Conservation (phyloP, 37 sponge, comb jelly and placozoan genomes). For the Corticium candelabrum region DNA sequence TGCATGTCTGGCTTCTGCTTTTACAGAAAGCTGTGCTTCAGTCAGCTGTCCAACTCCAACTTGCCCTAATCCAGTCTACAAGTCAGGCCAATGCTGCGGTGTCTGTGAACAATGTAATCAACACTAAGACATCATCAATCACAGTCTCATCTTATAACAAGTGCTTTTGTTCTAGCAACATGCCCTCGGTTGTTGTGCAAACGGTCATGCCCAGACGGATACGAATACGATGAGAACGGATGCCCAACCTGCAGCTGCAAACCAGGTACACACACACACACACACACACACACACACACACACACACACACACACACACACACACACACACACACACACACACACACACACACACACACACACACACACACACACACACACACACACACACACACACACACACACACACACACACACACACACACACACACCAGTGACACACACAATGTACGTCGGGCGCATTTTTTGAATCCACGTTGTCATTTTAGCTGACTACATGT, state of each 20-base stretch:
- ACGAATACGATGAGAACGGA: not conserved
- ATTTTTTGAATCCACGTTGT: too few species aligned
- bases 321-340: conserved; percentile 12
- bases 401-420: conserved; percentile 8
- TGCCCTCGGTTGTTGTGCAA: not conserved
- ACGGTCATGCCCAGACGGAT: not conserved
- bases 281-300: conserved; percentile 10
- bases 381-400: conserved; percentile 12
- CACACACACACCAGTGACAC: conserved; percentile 7
- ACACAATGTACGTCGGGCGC: too few species aligned
- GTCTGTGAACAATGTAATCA: too few species aligned
- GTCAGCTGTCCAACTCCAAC: too few species aligned
- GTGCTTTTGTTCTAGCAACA: too few species aligned
- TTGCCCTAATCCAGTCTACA: too few species aligned
- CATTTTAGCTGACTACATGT: too few species aligned
- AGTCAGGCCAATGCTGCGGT: too few species aligned
- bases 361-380: conserved; percentile 12
- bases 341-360: conserved; percentile 10
- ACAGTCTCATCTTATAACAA: too few species aligned
- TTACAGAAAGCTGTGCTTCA: too few species aligned
- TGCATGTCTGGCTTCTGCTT: too few species aligned
- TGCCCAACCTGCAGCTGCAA: not conserved
- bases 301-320: conserved; percentile 12
- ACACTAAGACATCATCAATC: too few species aligned
- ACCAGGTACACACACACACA: conserved; percentile 3